phyloP scores from a whole-genome alignment of 2,797 vertebrate genomes.

The Phataginus tricuspis region DNA sequence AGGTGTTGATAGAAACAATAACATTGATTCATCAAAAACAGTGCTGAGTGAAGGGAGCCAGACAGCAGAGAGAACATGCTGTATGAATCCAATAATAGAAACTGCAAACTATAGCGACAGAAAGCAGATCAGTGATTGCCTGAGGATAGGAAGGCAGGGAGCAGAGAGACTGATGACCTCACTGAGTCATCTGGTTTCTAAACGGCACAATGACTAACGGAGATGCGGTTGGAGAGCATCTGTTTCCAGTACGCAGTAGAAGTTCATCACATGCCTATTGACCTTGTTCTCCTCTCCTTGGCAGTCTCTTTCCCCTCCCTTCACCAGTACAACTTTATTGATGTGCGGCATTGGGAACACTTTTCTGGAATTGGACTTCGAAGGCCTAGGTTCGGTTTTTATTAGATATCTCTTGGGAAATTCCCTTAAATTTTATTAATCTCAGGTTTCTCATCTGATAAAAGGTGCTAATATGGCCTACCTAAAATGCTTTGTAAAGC shows the following conservation, averaged over 20 bases:
- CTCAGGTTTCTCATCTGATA: neutral
- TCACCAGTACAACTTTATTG: neutral
- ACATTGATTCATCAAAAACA: neutral
- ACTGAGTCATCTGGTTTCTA: neutral
- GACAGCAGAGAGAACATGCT: neutral
- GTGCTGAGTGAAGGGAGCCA: neutral
- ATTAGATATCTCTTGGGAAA: neutral
- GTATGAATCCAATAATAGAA: neutral
- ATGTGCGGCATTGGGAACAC: neutral
- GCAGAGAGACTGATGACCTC: neutral
- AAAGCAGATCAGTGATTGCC: neutral
- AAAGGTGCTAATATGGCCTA: neutral
- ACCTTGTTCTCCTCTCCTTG: neutral
- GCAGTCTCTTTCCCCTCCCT: neutral
- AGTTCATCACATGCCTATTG: neutral
- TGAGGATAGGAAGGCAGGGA: neutral
- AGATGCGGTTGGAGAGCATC: neutral
- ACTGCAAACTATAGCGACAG: neutral
- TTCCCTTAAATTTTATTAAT: neutral
- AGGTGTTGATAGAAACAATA: neutral
- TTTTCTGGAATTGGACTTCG: neutral
- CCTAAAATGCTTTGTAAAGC: neutral
- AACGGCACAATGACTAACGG: neutral
- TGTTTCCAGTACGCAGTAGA: neutral
- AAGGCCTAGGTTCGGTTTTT: neutral